Evolutionary conservation across 2,888 invertebrate genomes (phyloP), one percentile per base, ranked within the genome.

Genomic region (Mycalesis mineus): DNA sequence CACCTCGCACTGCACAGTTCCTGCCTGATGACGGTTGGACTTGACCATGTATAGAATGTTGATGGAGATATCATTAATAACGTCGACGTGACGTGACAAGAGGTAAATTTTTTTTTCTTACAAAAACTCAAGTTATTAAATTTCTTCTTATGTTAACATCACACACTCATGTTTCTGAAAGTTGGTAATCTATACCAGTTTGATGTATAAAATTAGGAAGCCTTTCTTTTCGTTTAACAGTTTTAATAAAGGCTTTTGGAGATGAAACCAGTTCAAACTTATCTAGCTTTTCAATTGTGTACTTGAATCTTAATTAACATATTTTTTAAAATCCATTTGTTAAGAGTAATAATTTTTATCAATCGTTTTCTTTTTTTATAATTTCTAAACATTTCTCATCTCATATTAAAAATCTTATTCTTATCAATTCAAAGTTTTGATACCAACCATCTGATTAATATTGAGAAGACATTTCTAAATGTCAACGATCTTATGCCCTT

Each of bases 1-100:
- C 88, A 89, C 88, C 85, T 88, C 81, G 75, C 72, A 72, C 75
- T 82, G 80, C 88, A 83, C 79, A 78, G 78, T 78, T 83, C 82
- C 82, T 78, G 81, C 76, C 78, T n/a, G n/a, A n/a, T n/a, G n/a
- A n/a, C n/a, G n/a, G 22, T 22, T 65, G 52, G 40, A 57, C 58
- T 60, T 63, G 60, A 55, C 60, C 53, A 62, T 64, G 33, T 51
- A 62, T 28, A 40, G 42, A 31, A 45, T 45, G 13, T 8, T 48
- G 44, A 44, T 7, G 40, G 1, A 5, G 14, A 8, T 13, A n/a
- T 4, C 40, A 40, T 14, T 6, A 15, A 40, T 40, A 15, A 14
- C 7, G n/a, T 22, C 28, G n/a, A 22, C 6, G 41, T 28, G 22
- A 22, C n/a, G 6, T 2, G 28, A 42, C 7, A 28, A 22, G 7